Percentiles rank a stretch among this genome's conserved stretches.
Conservation (phyloP, 2,888 invertebrate species). For the Macaria notata region DNA sequence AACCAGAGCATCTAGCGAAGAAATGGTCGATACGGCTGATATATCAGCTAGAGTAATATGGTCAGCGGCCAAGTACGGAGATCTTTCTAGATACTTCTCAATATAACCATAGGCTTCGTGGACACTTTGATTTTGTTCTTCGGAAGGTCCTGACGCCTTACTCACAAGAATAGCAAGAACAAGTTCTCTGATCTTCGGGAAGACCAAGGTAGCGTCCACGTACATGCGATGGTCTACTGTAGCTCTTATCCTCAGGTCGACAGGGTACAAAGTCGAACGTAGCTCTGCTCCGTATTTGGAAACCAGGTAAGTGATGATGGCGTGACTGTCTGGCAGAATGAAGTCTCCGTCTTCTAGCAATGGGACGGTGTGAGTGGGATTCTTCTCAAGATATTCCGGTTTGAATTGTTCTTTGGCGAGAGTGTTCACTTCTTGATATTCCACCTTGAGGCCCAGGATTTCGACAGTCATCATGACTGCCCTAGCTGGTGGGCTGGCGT, state of each 20-base stretch:
- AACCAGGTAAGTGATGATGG: conserved; percentile 50
- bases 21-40: conserved; percentile 42
- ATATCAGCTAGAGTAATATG: conserved; percentile 51
- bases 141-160: conserved; percentile 28
- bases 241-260: conserved; percentile 42
- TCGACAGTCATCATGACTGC: conserved; percentile 46
- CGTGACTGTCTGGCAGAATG: conserved; percentile 48
- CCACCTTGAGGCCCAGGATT: conserved; percentile 42
- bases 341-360: conserved; percentile 54
- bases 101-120: conserved; percentile 45
- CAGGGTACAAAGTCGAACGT: conserved; percentile 44
- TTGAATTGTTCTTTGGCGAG: conserved; percentile 32
- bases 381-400: conserved; percentile 49
- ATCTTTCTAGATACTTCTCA: conserved; percentile 47
- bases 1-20: conserved; percentile 38
- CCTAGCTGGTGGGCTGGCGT: conserved; percentile 45
- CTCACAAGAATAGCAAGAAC: conserved; percentile 23
- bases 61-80: conserved; percentile 40
- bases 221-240: conserved; percentile 46
- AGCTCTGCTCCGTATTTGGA: conserved; percentile 52
- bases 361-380: conserved; percentile 49
- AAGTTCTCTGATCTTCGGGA: conserved; percentile 32
- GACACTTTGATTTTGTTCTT: conserved; percentile 31
- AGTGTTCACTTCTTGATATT: conserved; percentile 37
- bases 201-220: conserved; percentile 44